Base-by-base conservation (phyloP, 2,113 vertebrate genomes). In the Pseudorasbora parva region DNA sequence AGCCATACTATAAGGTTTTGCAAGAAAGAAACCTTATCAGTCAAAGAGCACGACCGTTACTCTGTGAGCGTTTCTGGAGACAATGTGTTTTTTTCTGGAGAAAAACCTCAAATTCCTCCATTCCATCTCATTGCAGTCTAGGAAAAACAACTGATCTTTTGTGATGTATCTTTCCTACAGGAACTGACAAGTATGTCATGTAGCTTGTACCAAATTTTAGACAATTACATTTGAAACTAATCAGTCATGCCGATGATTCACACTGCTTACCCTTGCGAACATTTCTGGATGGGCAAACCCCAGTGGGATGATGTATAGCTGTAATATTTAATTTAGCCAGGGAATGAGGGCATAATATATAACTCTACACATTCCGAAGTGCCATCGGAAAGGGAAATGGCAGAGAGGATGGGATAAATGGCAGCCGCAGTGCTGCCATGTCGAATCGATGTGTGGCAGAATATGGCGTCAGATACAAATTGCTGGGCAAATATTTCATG, bases 381-480 rank as follows among this genome's bases (percentile, higher is more conserved):
- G 87, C 86, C 88, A 90, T 90, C 74, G 89, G 87, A 71, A 87
- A 72, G 12, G 57, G 56, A 62, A 62, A 78, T 59, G 30, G 51
- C 27, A 78, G 78, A 85, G 88, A 87, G 83, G 1, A 15, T 1
- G 33, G 68, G 83, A 89, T 71, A 69, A 80, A 90, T 81, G 83
- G 87, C 86, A 69, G 83, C 85, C 85, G 80, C 82, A 86, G 83
- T 11, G 21, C 30, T 81, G 84, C 66, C 66, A 5, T 57, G 37
- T 51, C 75, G 19, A 85, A 77, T 82, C 74, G 68, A 80, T 47
- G 56, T 23, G 81, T 47, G 2, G 57, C 88, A 76, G 72, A 78
- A 77, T 84, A 87, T 86, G 83, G 85, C 83, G 87, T 90, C 83
- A 90, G 89, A 84, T 60, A 88, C 85, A 91, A 89, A 92, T 84